phyloP scores from a whole-genome alignment of 2,888 invertebrate genomes.

The Schizotus pectinicornis region DNA sequence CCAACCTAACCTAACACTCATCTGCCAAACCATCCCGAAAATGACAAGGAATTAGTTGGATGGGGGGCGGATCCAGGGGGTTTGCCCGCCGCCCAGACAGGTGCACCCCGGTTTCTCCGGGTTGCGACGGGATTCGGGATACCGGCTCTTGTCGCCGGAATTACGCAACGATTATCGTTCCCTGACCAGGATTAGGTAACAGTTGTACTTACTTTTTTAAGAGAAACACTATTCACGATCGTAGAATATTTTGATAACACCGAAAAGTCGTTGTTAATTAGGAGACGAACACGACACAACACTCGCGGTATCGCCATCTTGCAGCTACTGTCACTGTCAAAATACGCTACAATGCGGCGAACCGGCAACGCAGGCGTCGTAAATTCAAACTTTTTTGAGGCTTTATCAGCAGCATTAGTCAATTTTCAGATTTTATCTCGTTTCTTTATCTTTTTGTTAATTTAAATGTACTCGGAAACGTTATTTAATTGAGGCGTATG shows the following conservation, averaged over 20 bases:
- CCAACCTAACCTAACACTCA: too few relatives aligned
- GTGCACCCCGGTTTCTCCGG: slow-evolving; percentile 28
- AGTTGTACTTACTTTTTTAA: slow-evolving; percentile 54
- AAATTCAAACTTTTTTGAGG: not conserved
- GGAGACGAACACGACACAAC: slow-evolving; percentile 55
- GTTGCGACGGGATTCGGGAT: slow-evolving; percentile 3
- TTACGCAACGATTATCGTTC: slow-evolving; percentile 8
- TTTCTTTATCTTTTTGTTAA: too few relatives aligned
- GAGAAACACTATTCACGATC: slow-evolving; percentile 48
- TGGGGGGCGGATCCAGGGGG: slow-evolving; percentile 19
- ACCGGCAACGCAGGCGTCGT: not conserved
- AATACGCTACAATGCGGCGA: not conserved
- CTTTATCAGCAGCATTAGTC: too few relatives aligned
- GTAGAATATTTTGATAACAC: slow-evolving; percentile 52
- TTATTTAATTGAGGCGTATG: too few relatives aligned
- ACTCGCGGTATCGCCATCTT: slow-evolving; percentile 58
- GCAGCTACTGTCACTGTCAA: slow-evolving; percentile 24
- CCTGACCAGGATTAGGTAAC: not conserved
- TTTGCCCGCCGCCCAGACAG: slow-evolving; percentile 12
- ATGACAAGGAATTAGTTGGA: not conserved
- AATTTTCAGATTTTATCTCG: too few relatives aligned
- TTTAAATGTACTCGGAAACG: too few relatives aligned
- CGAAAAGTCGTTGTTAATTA: slow-evolving; percentile 54
- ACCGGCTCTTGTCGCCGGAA: not conserved
- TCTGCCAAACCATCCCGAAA: not conserved